Evolutionary conservation across 2,888 invertebrate species (phyloP), one percentile per base, ranked within the genome.

Genomic region (Macrosiphum euphorbiae): DNA sequence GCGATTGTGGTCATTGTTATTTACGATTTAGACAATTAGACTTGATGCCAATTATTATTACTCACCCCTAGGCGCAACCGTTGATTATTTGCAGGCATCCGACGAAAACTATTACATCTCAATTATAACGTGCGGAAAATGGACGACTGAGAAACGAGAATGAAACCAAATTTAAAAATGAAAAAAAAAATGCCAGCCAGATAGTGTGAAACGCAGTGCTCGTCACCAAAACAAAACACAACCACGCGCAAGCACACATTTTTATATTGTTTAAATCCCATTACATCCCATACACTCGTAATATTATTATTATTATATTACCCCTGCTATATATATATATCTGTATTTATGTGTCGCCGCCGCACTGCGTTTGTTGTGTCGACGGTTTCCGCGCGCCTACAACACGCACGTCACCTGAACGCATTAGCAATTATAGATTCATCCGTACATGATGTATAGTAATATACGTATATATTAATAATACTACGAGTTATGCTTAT

Each of bases 231-330:
- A 78, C 78, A 78, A 78, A 78, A 78, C 78, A 78, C 20, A 20
- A 35, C 78, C 35, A 78, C 78, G 78, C 78, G 78, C 78, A 35
- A 8, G 35, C 20, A 78, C 35, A 78, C 35, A 78, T 35, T 35
- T 78, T 78, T 78, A 35, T 89, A 89, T 90, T 61, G 89, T 90
- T 90, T n/a, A n/a, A 90, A 90, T 61, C 10, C 89, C 89, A 90
- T 61, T 61, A 28, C n/a, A 61, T 88, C 28, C 28, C 87, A 50
- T 13, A n/a, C 13, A 20, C 28, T 8, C 8, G 20, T 78, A 3
- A 35, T 78, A 35, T 20, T 35, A 35, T 78, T 61, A 28, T 28
- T 78, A 78, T 78, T 78, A 78, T 78, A 78, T 78, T 78, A 78
- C 78, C 78, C 35, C 35, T 78, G 35, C 35, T 78, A n/a, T 16